A percentile compares a stretch with the other conserved stretches of the same genome.
Conservation (phyloP, 2,888 invertebrate genomes). For the Ennomos erosarius region DNA sequence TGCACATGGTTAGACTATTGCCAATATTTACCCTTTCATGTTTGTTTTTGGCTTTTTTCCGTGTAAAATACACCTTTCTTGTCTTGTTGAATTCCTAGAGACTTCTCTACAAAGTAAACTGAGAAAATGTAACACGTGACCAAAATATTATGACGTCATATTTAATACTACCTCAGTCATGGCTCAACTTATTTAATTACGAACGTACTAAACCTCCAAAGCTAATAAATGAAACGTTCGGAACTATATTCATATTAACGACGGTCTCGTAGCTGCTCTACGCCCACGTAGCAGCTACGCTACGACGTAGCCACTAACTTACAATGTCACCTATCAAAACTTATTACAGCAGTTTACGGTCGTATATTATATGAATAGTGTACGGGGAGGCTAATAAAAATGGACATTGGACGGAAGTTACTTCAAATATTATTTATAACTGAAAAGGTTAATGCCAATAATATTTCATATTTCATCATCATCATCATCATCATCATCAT, state of each 20-base stretch:
- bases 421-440: too few species aligned
- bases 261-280: constrained; percentile 22
- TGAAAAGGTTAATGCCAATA: too few species aligned
- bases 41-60: too few species aligned
- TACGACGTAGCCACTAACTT: constrained; percentile 31
- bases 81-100: too few species aligned
- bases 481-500: too few species aligned
- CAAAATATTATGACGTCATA: constrained; percentile 5
- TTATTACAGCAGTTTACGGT: constrained; percentile 36
- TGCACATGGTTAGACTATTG: too few species aligned
- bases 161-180: not conserved
- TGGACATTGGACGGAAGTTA: too few species aligned
- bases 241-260: constrained; percentile 33
- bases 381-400: not conserved
- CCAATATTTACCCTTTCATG: too few species aligned
- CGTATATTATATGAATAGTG: constrained; percentile 22
- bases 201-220: constrained; percentile 24
- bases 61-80: too few species aligned
- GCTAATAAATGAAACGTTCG: constrained; percentile 27
- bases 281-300: constrained; percentile 26
- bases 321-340: constrained; percentile 39
- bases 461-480: too few species aligned
- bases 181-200: constrained; percentile 29
- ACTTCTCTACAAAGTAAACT: too few species aligned
- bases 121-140: too few species aligned